Evolutionary conservation across 2,888 invertebrate species (phyloP).

Genomic region (Athalia circularis): DNA sequence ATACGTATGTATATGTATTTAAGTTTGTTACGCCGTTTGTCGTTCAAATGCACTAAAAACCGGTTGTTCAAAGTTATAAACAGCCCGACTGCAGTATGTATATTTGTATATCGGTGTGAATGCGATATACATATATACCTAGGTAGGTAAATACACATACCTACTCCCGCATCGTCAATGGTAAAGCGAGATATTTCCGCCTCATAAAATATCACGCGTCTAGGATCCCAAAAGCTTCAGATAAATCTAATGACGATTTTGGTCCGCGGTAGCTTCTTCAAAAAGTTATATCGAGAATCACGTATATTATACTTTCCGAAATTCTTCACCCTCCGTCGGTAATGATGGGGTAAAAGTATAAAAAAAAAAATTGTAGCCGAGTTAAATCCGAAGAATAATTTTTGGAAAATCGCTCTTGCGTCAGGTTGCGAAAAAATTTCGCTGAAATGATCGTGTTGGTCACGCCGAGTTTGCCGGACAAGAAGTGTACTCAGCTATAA

Average conservation of each 20-base stretch:
- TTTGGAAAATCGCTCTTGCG: neutral
- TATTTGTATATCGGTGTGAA: neutral
- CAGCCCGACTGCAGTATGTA: too few relatives aligned
- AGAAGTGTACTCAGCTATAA: too few relatives aligned
- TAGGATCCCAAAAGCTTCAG: neutral
- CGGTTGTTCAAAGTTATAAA: too few relatives aligned
- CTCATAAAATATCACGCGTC: constrained; percentile 5
- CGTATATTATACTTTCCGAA: too few relatives aligned
- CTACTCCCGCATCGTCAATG: neutral
- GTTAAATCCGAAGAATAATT: neutral
- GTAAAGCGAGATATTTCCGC: constrained; percentile 21
- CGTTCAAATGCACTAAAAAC: too few relatives aligned
- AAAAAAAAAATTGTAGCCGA: too few relatives aligned
- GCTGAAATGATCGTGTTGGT: constrained; percentile 10
- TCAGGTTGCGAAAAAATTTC: neutral
- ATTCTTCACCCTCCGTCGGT: too few relatives aligned
- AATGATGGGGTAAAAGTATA: too few relatives aligned
- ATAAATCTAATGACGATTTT: constrained; percentile 27
- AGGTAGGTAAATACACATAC: neutral
- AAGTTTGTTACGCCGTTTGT: too few relatives aligned
- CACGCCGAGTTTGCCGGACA: neutral
- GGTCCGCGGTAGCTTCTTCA: neutral
- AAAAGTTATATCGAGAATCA: too few relatives aligned
- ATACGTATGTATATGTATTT: too few relatives aligned
- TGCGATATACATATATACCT: neutral